A percentile compares a stretch with the other conserved stretches of the same genome.
Conservation (phyloP, 2,888 invertebrate species). For the Macrostomum cliftonense region DNA sequence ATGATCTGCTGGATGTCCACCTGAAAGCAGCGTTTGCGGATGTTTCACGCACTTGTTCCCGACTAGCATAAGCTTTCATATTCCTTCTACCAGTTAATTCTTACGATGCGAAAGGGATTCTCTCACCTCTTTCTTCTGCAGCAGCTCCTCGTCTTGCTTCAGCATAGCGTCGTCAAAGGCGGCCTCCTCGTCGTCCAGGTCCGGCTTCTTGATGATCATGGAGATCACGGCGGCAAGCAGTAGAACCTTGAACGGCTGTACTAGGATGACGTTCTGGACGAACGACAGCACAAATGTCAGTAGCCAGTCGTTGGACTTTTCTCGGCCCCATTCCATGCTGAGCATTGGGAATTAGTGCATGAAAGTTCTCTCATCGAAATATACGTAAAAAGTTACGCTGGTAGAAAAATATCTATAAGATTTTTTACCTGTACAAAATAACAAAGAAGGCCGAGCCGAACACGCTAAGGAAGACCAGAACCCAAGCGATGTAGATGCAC, state of each 20-base stretch:
- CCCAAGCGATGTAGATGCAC: slow-evolving; percentile 33
- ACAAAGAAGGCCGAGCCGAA: slow-evolving; percentile 32
- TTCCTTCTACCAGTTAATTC: too few species aligned
- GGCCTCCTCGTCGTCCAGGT: slow-evolving; percentile 29
- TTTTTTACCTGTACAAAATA: slow-evolving; percentile 16
- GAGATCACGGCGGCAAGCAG: slow-evolving; percentile 32
- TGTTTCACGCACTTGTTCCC: too few species aligned
- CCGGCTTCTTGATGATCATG: slow-evolving; percentile 31
- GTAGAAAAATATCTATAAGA: too few species aligned
- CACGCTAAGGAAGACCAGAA: slow-evolving; percentile 29
- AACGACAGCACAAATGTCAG: slow-evolving; percentile 34
- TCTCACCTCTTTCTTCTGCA: slow-evolving; percentile 5
- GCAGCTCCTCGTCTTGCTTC: slow-evolving; percentile 19
- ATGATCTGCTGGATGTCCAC: slow-evolving; percentile 16
- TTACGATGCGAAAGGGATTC: not conserved
- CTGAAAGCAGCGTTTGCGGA: not conserved
- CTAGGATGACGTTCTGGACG: slow-evolving; percentile 34
- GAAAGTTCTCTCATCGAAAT: too few species aligned
- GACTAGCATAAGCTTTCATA: not conserved
- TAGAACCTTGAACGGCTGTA: slow-evolving; percentile 35
- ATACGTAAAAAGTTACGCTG: too few species aligned
- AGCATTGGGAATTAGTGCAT: too few species aligned
- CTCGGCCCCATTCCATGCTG: slow-evolving; percentile 35
- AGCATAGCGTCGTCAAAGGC: slow-evolving; percentile 21
- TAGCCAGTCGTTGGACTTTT: slow-evolving; percentile 34